These are phyloP conservation scores for Ailurus styani DNA, from an alignment of 2,113 vertebrate genomes.

Conservation along the genomic window DNA sequence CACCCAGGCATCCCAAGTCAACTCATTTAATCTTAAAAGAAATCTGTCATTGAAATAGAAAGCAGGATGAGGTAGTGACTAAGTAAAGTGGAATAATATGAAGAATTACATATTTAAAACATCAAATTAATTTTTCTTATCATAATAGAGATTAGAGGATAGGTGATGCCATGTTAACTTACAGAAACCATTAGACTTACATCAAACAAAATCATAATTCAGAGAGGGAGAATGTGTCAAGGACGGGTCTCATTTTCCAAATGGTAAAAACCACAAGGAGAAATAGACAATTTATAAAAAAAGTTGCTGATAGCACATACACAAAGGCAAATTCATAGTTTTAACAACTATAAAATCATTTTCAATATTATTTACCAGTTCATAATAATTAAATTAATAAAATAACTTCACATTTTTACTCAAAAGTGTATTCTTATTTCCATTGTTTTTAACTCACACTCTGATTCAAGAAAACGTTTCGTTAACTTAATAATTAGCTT, in stretches of 20 bases:
- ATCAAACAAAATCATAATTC: background rate
- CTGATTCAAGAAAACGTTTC: background rate
- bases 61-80: background rate
- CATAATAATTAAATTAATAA: conserved; percentile 39
- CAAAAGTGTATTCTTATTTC: background rate
- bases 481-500: conserved; percentile 37
- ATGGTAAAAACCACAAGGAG: background rate
- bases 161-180: background rate
- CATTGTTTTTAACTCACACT: conserved; percentile 11
- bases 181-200: background rate
- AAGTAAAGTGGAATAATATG: background rate
- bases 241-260: background rate
- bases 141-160: background rate
- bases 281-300: background rate
- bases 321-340: background rate
- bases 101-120: background rate
- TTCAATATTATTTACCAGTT: conserved; percentile 18
- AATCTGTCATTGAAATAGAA: background rate
- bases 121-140: background rate
- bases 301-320: background rate
- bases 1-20: background rate
- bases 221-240: background rate
- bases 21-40: background rate
- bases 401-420: conserved; percentile 38
- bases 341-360: background rate